phyloP scores from a whole-genome alignment of 2,797 vertebrate species.

The Leptoclinus maculatus region DNA sequence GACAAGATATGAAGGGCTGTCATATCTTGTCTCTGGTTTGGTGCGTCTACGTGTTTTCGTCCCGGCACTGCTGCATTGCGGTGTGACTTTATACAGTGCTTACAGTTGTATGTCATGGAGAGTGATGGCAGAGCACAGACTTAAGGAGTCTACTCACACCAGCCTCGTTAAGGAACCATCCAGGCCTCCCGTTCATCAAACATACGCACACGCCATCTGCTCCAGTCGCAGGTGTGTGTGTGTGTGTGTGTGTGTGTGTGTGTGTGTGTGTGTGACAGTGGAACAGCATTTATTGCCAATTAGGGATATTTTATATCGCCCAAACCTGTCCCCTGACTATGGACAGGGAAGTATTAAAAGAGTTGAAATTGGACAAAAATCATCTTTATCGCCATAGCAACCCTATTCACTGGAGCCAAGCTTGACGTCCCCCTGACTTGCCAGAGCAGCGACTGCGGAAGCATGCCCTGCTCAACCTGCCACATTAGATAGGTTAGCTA shows the following conservation, averaged over 20 bases:
- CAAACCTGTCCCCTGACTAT: constrained; percentile 69
- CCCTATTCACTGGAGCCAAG: constrained; percentile 51
- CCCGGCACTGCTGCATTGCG: constrained; percentile 64
- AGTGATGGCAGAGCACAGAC: constrained; percentile 57
- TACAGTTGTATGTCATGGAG: constrained; percentile 58
- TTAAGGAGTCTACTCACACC: constrained; percentile 73
- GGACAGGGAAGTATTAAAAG: constrained; percentile 67
- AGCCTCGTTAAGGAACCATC: constrained; percentile 74
- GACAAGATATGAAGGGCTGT: neutral
- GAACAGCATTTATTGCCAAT: constrained; percentile 77
- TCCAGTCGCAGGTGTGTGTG: constrained; percentile 52
- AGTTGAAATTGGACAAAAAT: constrained; percentile 73
- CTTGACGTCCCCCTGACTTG: constrained; percentile 61
- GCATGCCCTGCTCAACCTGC: constrained; percentile 69
- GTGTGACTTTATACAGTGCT: constrained; percentile 62
- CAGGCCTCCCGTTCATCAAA: constrained; percentile 73
- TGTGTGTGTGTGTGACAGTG: constrained; percentile 49
- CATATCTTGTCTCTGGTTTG: constrained; percentile 28
- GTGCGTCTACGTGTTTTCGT: constrained; percentile 35
- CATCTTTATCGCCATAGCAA: constrained; percentile 74
- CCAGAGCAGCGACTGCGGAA: constrained; percentile 47
- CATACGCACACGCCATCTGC: constrained; percentile 73
- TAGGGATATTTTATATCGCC: constrained; percentile 74
- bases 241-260: constrained; percentile 22
- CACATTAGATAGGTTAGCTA: constrained; percentile 80